These are phyloP conservation scores for Holotrichia oblita DNA, from an alignment of 1,140 invertebrate genomes.

Conservation along the genomic window DNA sequence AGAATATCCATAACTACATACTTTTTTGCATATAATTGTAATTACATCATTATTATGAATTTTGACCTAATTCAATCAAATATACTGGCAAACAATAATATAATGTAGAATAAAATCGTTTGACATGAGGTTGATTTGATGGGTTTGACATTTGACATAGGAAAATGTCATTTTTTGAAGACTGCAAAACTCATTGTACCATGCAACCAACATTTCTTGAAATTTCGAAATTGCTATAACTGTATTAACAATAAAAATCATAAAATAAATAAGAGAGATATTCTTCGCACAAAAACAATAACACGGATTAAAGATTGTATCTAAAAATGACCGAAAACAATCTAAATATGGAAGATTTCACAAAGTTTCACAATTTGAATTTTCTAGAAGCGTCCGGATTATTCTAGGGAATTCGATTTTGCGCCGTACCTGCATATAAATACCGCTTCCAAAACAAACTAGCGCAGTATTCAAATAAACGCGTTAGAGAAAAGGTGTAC, in stretches of 20 bases:
- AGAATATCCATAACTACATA: not conserved
- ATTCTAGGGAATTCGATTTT: conserved; percentile 19
- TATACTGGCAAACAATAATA: not conserved
- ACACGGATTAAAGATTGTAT: no score
- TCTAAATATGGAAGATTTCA: no score
- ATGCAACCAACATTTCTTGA: not conserved
- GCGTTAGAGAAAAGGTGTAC: not conserved
- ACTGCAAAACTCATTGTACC: no score
- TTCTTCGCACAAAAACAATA: no score
- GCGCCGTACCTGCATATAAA: conserved; percentile 21
- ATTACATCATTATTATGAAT: no score
- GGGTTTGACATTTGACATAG: not conserved
- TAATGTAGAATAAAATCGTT: not conserved
- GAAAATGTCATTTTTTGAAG: conserved; percentile 11
- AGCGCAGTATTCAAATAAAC: not conserved
- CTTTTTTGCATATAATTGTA: no score
- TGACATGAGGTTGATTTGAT: not conserved
- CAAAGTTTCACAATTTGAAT: not conserved
- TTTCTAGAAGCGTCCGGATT: not conserved
- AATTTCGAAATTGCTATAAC: no score
- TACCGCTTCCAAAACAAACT: not conserved
- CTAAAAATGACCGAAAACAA: not conserved
- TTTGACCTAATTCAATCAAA: no score
- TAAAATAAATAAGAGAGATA: no score
- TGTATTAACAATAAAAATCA: no score